Conservation (phyloP, 2,888 invertebrate genomes). For the Chaetogeoica ovagalla region DNA sequence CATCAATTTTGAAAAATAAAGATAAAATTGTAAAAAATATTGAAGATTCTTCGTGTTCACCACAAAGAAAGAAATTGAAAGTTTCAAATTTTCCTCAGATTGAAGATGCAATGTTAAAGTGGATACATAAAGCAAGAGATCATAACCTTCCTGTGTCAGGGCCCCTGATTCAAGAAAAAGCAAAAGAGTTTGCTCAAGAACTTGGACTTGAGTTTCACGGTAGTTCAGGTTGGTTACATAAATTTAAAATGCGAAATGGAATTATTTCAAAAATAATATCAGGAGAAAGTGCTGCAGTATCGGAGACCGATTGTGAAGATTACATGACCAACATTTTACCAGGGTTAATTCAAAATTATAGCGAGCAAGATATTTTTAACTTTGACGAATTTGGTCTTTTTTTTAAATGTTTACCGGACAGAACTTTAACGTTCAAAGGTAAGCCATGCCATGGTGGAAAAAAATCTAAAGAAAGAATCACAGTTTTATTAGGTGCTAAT, state of each 20-base stretch:
- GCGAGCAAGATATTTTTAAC: conserved; percentile 9
- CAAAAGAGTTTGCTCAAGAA: conserved; percentile 3
- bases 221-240: no score
- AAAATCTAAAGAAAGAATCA: not conserved
- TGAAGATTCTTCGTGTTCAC: not conserved
- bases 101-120: conserved; percentile 3
- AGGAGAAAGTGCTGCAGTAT: conserved; percentile 20
- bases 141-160: conserved; percentile 10
- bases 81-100: conserved; percentile 1
- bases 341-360: conserved; percentile 16
- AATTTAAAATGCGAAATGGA: no score
- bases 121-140: conserved; percentile 6
- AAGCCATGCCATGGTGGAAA: not conserved
- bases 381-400: not conserved
- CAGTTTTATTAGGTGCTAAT: conserved; percentile 17
- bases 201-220: no score
- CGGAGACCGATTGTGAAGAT: conserved; percentile 11
- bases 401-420: conserved; percentile 7
- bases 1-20: not conserved
- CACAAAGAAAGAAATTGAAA: no score
- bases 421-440: conserved; percentile 10
- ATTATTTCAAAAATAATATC: no score
- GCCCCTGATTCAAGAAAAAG: conserved; percentile 3
- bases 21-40: conserved; percentile 2
- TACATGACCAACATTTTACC: conserved; percentile 11